phyloP scores from a whole-genome alignment of 2,797 vertebrate species.

The Sphenodon punctatus region DNA sequence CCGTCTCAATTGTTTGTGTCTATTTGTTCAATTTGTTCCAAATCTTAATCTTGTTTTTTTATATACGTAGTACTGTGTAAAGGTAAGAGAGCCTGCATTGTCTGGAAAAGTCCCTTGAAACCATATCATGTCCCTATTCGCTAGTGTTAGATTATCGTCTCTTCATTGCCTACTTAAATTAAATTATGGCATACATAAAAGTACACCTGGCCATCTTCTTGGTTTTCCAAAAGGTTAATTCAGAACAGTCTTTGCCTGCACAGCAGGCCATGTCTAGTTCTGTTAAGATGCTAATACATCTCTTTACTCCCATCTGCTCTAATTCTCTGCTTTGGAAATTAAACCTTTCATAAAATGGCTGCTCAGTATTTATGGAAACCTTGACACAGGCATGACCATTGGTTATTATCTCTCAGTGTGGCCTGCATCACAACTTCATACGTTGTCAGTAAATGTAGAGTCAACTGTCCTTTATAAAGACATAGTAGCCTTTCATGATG shows the following conservation, averaged over 20 bases:
- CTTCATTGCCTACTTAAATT: conserved; percentile 6
- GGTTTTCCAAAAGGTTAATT: not conserved
- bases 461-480: not conserved
- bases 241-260: not conserved
- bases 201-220: not conserved
- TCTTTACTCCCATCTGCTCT: conserved; percentile 52
- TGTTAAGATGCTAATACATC: conserved; percentile 25
- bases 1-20: conserved; percentile 22
- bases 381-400: conserved; percentile 1
- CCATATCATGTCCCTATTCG: not conserved
- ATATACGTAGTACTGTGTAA: conserved; percentile 36
- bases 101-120: not conserved
- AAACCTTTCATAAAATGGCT: conserved; percentile 39
- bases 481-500: not conserved
- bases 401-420: conserved; percentile 6
- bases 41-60: conserved; percentile 22
- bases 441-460: not conserved
- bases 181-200: not conserved
- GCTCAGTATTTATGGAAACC: conserved; percentile 11
- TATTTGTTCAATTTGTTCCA: conserved; percentile 37
- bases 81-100: conserved; percentile 1
- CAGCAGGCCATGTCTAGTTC: not conserved
- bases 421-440: not conserved
- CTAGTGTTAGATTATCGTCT: not conserved
- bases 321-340: conserved; percentile 23